phyloP scores from a whole-genome alignment of 2,888 invertebrate genomes.

The Coelogynopora nodosa region DNA sequence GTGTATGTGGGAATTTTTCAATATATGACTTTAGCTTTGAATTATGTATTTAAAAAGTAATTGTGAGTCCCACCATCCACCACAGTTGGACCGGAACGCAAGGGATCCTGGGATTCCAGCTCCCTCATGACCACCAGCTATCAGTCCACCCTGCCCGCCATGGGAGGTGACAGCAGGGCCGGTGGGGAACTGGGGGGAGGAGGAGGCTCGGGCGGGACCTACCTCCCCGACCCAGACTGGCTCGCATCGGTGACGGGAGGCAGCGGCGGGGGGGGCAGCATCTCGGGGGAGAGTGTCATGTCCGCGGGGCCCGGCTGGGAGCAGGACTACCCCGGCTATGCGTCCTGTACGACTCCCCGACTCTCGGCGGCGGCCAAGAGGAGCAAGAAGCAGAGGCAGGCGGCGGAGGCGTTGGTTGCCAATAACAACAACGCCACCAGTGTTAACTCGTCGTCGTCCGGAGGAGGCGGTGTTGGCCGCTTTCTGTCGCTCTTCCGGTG shows the following conservation, averaged over 20 bases:
- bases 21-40: too few species aligned
- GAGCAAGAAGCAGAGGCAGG: background rate
- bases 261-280: background rate
- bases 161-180: background rate
- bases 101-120: slow-evolving; percentile 8
- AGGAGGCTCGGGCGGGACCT: background rate
- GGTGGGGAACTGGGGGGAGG: background rate
- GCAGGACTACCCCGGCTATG: background rate
- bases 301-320: background rate
- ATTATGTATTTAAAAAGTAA: too few species aligned
- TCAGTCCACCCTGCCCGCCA: background rate
- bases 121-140: slow-evolving; percentile 6
- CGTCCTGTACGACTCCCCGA: background rate
- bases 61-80: too few species aligned
- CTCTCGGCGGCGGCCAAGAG: slow-evolving; percentile 1
- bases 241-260: background rate
- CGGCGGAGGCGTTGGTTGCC: background rate
- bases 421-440: background rate
- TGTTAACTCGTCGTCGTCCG: background rate
- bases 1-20: too few species aligned
- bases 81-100: background rate
- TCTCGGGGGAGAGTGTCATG: background rate
- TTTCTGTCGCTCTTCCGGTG: slow-evolving; percentile 11
- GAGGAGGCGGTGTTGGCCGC: background rate
- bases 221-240: background rate